Conservation (phyloP, 2,113 vertebrate genomes). For the Hippolais icterina region DNA sequence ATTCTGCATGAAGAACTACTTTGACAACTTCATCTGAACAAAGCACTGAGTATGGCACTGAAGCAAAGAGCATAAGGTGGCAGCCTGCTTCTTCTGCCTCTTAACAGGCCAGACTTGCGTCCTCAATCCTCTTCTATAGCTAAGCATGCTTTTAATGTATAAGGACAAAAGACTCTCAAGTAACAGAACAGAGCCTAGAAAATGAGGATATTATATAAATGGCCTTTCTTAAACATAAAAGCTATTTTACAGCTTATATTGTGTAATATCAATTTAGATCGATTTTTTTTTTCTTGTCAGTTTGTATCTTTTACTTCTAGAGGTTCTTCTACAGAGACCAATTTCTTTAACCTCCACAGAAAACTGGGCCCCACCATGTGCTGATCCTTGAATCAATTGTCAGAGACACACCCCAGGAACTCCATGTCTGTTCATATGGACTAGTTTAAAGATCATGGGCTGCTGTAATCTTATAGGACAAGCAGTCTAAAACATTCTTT, state of each 20-base stretch:
- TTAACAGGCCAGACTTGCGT: neutral
- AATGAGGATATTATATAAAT: neutral
- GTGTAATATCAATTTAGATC: neutral
- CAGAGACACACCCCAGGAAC: neutral
- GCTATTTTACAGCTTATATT: neutral
- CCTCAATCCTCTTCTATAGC: neutral
- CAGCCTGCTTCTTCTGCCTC: neutral
- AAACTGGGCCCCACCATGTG: rapidly evolving
- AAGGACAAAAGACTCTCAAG: neutral
- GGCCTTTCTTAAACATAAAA: neutral
- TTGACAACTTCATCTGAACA: neutral
- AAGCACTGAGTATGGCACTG: neutral
- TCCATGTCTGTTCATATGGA: neutral
- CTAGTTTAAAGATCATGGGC: neutral
- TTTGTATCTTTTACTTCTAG: neutral
- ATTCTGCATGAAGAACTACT: neutral
- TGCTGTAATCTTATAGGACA: neutral
- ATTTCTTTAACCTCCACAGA: neutral
- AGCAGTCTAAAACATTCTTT: neutral
- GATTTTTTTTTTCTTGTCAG: neutral
- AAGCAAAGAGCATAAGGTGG: neutral
- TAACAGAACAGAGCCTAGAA: neutral
- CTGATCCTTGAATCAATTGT: neutral
- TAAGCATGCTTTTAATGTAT: neutral
- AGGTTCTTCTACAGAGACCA: neutral